A percentile compares a stretch with the other conserved stretches of the same genome.
Evolutionary conservation across 2,797 vertebrate genomes (phyloP).

Genomic region (Enteromius thamalakanensis): DNA sequence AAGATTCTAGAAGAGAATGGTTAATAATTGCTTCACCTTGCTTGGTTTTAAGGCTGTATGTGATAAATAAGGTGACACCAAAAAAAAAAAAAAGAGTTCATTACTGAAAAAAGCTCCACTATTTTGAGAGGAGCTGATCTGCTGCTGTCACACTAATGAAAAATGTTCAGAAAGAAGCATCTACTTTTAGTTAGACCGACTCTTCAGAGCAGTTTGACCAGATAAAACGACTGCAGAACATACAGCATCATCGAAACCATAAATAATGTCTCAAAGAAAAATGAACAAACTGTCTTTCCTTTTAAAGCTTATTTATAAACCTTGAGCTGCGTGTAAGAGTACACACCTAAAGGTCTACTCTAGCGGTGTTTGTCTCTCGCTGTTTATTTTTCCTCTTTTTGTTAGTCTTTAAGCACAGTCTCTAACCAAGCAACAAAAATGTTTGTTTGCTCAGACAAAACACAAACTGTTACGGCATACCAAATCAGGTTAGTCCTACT

Average conservation of each 20-base stretch:
- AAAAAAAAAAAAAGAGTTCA: not conserved
- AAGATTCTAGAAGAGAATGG: not conserved
- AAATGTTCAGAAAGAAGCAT: not conserved
- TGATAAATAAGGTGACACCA: slow-evolving; percentile 13
- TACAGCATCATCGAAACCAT: not conserved
- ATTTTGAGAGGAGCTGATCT: not conserved
- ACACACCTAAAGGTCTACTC: slow-evolving; percentile 10
- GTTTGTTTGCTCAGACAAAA: slow-evolving; percentile 25
- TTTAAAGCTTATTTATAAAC: slow-evolving; percentile 23
- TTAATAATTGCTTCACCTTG: not conserved
- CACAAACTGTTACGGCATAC: not conserved
- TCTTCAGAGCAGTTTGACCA: not conserved
- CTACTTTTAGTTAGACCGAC: not conserved
- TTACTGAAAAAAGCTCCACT: not conserved
- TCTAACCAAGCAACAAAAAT: slow-evolving; percentile 3
- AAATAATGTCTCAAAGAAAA: not conserved
- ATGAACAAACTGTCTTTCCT: not conserved
- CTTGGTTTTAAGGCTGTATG: not conserved
- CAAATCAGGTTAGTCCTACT: slow-evolving; percentile 22
- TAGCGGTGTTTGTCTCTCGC: not conserved
- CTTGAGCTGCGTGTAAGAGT: not conserved
- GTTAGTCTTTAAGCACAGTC: slow-evolving; percentile 16
- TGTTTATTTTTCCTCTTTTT: slow-evolving; percentile 17
- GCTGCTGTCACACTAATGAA: not conserved
- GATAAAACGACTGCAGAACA: not conserved